Conservation (phyloP, 1,140 invertebrate species). For the Drosophila suzukii region DNA sequence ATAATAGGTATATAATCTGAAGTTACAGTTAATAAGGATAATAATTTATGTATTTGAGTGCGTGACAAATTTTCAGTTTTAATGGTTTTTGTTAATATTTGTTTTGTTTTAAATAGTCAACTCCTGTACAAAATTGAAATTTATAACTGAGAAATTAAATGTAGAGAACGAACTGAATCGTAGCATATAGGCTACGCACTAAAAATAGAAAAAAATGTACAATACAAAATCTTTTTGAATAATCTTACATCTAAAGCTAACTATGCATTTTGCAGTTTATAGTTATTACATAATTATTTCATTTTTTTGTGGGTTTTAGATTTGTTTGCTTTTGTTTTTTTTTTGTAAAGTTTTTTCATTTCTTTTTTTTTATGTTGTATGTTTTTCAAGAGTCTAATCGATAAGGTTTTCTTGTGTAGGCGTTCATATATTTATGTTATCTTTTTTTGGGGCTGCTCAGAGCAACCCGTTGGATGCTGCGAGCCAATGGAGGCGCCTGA, state of each 20-base stretch:
- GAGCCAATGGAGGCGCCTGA: slow-evolving; percentile 47
- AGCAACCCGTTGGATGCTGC: slow-evolving; percentile 54
- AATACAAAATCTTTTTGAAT: slow-evolving; percentile 72
- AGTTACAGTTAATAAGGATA: slow-evolving; percentile 62
- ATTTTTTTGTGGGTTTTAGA: slow-evolving; percentile 47
- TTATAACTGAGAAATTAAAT: slow-evolving; percentile 38
- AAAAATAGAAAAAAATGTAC: slow-evolving; percentile 73
- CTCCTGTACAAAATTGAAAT: slow-evolving; percentile 74
- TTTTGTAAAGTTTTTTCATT: slow-evolving; percentile 35
- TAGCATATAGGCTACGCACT: slow-evolving; percentile 56
- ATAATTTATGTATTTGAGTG: slow-evolving; percentile 72
- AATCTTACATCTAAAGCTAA: slow-evolving; percentile 60
- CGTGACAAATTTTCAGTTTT: slow-evolving; percentile 69
- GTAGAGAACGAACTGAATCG: slow-evolving; percentile 53
- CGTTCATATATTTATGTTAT: slow-evolving; percentile 9
- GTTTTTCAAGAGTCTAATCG: slow-evolving; percentile 58
- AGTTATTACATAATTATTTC: slow-evolving; percentile 43
- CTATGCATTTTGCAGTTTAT: slow-evolving; percentile 50
- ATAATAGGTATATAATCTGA: slow-evolving; percentile 48
- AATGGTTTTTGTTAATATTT: slow-evolving; percentile 42
- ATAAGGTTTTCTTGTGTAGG: slow-evolving; percentile 33
- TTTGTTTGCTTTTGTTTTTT: slow-evolving; percentile 27
- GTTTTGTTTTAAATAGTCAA: slow-evolving; percentile 57
- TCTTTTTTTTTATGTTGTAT: slow-evolving; percentile 35
- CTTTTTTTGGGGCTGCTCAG: slow-evolving; percentile 49